Evolutionary conservation across 2,113 vertebrate genomes (phyloP), one percentile per base, ranked within the genome.

Genomic region (Cichladusa arquata): DNA sequence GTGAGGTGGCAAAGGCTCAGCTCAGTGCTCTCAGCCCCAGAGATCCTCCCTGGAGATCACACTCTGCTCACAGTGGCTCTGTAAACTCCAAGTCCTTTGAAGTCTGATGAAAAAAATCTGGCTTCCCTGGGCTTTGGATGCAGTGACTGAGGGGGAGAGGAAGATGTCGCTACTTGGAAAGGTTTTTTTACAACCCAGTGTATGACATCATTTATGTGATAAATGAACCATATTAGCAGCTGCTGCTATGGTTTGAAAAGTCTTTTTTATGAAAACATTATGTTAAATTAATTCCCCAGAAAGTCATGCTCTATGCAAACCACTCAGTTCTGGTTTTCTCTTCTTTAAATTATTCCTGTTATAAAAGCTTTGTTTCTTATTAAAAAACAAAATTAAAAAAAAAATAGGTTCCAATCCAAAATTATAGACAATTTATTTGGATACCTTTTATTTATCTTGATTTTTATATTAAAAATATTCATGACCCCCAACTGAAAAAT

Each of bases 141-240:
- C 61, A 57, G 69, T 67, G 67, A 66, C 60, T 83, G 90, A 93
- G 76, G 92, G 92, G 93, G 74, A 92, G 94, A 95, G 90, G 79
- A 92, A 78, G 88, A 45, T 90, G 81, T 95, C 9, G 24, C 89
- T 85, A 38, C 87, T 82, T 96, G 90, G 95, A 95, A 95, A 60
- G 88, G 62, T 36, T 65, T 90, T 92, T 88, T n/a, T 71, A 86
- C 84, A 93, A 44, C 64, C 48, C 25, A 36, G 3, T 33, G 74
- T 66, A 73, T 91, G 76, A 94, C 90, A 71, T 96, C 38, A 90
- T 94, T 96, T 78, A 33, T 90, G 65, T 0, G n/a, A 93, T 91
- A 96, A 96, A 90, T 90, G 90, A 90, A 83, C 90, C 17, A 2
- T 70, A 78, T 83, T 67, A 95, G 76, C 93, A 96, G 85, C 88